A percentile compares a stretch with the other conserved stretches of the same genome.
These are phyloP conservation scores for Chymomyza procnemis DNA, from an alignment of 2,888 invertebrate species.

Conservation along the genomic window DNA sequence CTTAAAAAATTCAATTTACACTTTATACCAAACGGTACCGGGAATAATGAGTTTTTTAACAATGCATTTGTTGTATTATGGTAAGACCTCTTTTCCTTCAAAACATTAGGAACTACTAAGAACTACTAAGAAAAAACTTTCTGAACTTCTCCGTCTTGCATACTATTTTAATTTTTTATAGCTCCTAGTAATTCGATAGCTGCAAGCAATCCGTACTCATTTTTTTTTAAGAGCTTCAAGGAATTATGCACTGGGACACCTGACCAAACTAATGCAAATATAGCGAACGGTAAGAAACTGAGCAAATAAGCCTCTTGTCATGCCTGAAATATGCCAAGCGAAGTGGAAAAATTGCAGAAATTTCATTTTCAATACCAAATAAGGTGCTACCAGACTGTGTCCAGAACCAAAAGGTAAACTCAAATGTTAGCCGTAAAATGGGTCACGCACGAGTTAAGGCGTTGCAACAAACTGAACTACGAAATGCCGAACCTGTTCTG, in stretches of 20 bases:
- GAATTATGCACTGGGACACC: background rate
- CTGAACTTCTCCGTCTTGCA: no score
- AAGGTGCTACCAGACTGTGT: background rate
- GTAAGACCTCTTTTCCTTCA: no score
- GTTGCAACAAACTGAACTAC: slow-evolving; percentile 9
- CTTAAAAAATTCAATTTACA: no score
- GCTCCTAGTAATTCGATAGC: background rate
- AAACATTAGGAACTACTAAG: no score
- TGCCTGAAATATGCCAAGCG: slow-evolving; percentile 27
- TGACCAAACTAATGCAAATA: background rate
- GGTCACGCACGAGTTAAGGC: slow-evolving; percentile 46
- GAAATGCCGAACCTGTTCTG: background rate
- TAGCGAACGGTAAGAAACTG: background rate
- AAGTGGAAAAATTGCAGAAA: slow-evolving; percentile 57
- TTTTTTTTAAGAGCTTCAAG: background rate
- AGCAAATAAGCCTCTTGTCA: slow-evolving; percentile 8
- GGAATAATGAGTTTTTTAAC: no score
- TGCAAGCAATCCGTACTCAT: background rate
- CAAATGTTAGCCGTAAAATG: slow-evolving; percentile 18
- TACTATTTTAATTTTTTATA: no score
- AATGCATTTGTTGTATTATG: no score
- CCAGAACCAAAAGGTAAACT: slow-evolving; percentile 7
- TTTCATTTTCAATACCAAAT: slow-evolving; percentile 55
- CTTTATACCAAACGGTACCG: no score
- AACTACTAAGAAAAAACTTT: no score